A percentile compares a stretch with the other conserved stretches of the same genome.
Evolutionary conservation across 2,113 vertebrate species (phyloP).

Genomic region (Machaerirhynchus nigripectus): DNA sequence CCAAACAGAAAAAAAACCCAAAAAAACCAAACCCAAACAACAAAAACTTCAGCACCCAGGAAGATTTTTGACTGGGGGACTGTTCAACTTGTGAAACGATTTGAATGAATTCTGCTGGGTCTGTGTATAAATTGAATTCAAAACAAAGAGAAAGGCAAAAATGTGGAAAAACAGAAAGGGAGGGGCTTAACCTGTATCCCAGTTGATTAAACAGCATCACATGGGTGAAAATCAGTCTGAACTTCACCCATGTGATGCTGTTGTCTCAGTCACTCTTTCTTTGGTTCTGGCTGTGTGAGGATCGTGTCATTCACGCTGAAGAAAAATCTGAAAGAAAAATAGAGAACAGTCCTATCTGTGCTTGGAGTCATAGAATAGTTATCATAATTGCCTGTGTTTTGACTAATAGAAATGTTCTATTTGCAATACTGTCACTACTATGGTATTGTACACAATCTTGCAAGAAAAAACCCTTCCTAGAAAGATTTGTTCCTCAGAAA

Average conservation of each 20-base stretch:
- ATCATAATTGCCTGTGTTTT: not conserved
- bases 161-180: slow-evolving; percentile 62
- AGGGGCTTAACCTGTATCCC: slow-evolving; percentile 68
- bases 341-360: slow-evolving; percentile 63
- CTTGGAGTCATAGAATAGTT: slow-evolving; percentile 1
- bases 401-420: not conserved
- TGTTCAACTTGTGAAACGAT: not conserved
- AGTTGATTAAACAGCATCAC: slow-evolving; percentile 69
- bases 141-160: slow-evolving; percentile 57
- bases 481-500: not conserved
- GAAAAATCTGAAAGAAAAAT: slow-evolving; percentile 74
- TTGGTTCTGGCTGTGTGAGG: slow-evolving; percentile 63
- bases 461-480: not conserved
- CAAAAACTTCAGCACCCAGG: not conserved
- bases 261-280: slow-evolving; percentile 66
- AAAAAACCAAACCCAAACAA: not conserved
- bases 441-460: not conserved
- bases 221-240: slow-evolving; percentile 70
- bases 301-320: slow-evolving; percentile 53
- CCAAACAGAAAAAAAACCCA: not conserved
- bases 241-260: slow-evolving; percentile 71
- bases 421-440: not conserved
- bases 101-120: slow-evolving; percentile 15
- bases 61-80: not conserved
- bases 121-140: not conserved